Evolutionary conservation across 2,113 vertebrate genomes (phyloP).

Genomic region (Mola mola): DNA sequence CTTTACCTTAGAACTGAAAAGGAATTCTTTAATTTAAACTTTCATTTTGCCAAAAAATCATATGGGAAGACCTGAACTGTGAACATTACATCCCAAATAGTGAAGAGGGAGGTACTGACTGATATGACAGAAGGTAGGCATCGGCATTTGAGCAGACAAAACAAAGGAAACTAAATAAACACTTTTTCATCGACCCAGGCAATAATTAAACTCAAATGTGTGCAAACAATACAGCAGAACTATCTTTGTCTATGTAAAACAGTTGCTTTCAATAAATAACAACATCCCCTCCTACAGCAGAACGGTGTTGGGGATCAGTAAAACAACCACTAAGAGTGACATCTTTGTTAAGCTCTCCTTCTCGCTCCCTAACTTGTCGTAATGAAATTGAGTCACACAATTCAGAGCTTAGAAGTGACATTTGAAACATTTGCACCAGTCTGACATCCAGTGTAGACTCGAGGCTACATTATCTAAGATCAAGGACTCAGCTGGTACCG

Average conservation of each 20-base stretch:
- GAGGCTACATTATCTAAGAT: constrained; percentile 38
- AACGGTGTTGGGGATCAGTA: constrained; percentile 6
- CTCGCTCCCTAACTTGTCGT: constrained; percentile 7
- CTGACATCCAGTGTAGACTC: constrained; percentile 36
- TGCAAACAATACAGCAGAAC: neutral
- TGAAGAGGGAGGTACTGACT: too few species aligned
- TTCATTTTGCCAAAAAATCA: too few species aligned
- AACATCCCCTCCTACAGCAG: neutral
- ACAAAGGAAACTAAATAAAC: constrained; percentile 22
- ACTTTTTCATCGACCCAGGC: neutral
- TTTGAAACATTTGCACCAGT: too few species aligned
- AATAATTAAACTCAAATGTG: constrained; percentile 36
- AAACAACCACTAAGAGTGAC: constrained; percentile 11
- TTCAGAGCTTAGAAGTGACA: too few species aligned
- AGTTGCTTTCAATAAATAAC: constrained; percentile 28
- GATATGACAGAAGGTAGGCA: too few species aligned
- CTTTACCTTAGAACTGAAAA: too few species aligned
- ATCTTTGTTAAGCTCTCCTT: constrained; percentile 21
- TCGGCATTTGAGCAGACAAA: constrained; percentile 35
- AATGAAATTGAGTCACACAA: too few species aligned
- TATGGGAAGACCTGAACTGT: too few species aligned
- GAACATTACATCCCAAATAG: too few species aligned
- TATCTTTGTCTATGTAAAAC: constrained; percentile 22
- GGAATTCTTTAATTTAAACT: too few species aligned
- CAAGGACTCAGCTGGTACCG: constrained; percentile 47